Evolutionary conservation across 2,797 vertebrate genomes (phyloP).

Genomic region (Sebastes umbrosus): DNA sequence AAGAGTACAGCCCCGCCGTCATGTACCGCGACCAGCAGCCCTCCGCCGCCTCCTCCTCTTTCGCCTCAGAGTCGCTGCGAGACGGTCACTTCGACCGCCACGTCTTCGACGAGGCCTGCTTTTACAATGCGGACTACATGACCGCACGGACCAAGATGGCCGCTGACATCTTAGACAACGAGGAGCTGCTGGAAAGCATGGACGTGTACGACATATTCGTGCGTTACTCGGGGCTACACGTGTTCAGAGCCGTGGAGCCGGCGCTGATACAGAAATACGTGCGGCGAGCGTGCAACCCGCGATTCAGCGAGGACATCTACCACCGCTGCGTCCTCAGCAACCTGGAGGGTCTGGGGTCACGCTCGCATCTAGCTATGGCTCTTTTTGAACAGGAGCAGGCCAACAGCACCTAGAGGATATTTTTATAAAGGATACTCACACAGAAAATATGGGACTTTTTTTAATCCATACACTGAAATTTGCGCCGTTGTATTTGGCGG

Average conservation of each 20-base stretch:
- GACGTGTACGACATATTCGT: slow-evolving; percentile 96
- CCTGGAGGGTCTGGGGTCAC: slow-evolving; percentile 92
- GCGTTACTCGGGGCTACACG: slow-evolving; percentile 93
- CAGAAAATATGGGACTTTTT: background rate
- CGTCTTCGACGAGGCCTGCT: slow-evolving; percentile 95
- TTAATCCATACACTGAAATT: slow-evolving; percentile 10
- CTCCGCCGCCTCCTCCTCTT: slow-evolving; percentile 81
- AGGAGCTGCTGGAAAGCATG: slow-evolving; percentile 94
- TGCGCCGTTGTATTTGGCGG: background rate
- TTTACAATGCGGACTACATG: slow-evolving; percentile 98
- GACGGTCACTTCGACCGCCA: slow-evolving; percentile 94
- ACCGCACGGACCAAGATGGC: slow-evolving; percentile 91
- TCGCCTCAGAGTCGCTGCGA: slow-evolving; percentile 82
- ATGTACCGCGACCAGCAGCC: slow-evolving; percentile 86
- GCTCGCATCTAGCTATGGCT: slow-evolving; percentile 92
- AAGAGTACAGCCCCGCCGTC: slow-evolving; percentile 92
- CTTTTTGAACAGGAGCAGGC: slow-evolving; percentile 97
- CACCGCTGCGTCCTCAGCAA: slow-evolving; percentile 96
- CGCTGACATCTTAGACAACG: slow-evolving; percentile 89
- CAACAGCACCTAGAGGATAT: slow-evolving; percentile 88
- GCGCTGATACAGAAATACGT: slow-evolving; percentile 93
- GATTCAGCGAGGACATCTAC: slow-evolving; percentile 94
- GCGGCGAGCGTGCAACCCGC: slow-evolving; percentile 88
- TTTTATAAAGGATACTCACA: background rate
- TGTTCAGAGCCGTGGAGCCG: slow-evolving; percentile 95